A percentile compares a stretch with the other conserved stretches of the same genome.
Conservation (phyloP, 1,140 invertebrate genomes). For the Chironomus striatipennis region DNA sequence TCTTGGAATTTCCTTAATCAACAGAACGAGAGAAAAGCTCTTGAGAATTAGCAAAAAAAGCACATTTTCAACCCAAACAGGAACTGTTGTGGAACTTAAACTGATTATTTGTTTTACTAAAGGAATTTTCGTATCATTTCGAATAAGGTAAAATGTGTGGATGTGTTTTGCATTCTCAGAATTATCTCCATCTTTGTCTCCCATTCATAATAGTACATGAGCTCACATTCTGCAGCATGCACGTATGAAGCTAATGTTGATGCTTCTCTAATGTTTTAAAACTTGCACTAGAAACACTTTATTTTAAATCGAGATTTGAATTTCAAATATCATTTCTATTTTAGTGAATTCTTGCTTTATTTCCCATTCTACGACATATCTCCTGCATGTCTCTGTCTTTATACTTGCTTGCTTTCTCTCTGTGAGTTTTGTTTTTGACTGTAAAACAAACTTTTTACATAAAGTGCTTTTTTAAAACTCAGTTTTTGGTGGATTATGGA, state of each 20-base stretch:
- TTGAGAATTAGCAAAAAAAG: too few species aligned
- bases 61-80: too few species aligned
- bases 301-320: constrained; percentile 20
- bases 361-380: not conserved
- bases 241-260: constrained; percentile 20
- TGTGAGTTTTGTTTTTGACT: not conserved
- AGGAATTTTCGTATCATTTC: too few species aligned
- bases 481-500: too few species aligned
- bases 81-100: too few species aligned
- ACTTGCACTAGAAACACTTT: constrained; percentile 4
- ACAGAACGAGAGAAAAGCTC: too few species aligned
- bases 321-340: not conserved
- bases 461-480: not conserved
- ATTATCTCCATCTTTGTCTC: not conserved
- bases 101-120: too few species aligned
- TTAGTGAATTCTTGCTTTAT: not conserved
- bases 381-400: too few species aligned
- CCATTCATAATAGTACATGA: not conserved
- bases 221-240: not conserved
- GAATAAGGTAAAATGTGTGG: not conserved
- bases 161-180: constrained; percentile 7
- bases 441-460: not conserved
- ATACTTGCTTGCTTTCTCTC: too few species aligned
- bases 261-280: not conserved
- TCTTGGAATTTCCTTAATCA: too few species aligned